Percentiles rank a stretch among this genome's conserved stretches.
phyloP scores from a whole-genome alignment of 2,888 invertebrate species.

The Chymomyza amoena region DNA sequence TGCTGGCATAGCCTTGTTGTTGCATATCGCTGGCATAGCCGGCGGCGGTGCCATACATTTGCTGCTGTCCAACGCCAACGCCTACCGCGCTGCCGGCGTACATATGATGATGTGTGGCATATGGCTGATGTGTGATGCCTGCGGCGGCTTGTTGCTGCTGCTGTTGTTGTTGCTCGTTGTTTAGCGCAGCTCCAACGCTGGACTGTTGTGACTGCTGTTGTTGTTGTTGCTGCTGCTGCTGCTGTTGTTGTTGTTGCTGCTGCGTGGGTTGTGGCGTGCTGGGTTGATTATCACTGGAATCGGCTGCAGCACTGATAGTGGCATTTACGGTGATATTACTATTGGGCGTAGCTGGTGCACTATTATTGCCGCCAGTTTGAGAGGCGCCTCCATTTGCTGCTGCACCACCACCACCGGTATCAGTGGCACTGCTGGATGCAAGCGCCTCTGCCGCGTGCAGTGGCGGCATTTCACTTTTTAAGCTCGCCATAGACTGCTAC shows the following conservation, averaged over 20 bases:
- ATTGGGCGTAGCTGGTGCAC: conserved; percentile 54
- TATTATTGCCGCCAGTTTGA: conserved; percentile 26
- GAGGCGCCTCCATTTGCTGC: conserved; percentile 7
- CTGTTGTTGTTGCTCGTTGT: conserved; percentile 1
- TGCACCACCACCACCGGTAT: conserved; percentile 6
- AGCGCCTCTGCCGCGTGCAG: conserved; percentile 74
- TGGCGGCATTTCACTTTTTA: conserved; percentile 76
- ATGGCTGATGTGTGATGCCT: conserved; percentile 70
- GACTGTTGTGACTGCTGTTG: conserved; percentile 29
- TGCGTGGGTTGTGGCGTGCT: conserved; percentile 76
- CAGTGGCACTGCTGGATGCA: conserved; percentile 31
- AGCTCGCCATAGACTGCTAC: conserved; percentile 72
- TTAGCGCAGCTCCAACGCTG: conserved; percentile 62
- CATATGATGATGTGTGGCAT: conserved; percentile 62
- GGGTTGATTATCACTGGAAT: conserved; percentile 84
- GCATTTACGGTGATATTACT: conserved; percentile 32
- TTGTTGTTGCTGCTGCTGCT: conserved; percentile 72
- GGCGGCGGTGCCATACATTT: conserved; percentile 48
- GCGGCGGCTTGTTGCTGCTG: conserved; percentile 77
- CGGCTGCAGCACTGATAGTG: conserved; percentile 85
- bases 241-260: conserved; percentile 80
- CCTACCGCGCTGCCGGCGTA: conserved; percentile 31
- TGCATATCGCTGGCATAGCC: conserved; percentile 58
- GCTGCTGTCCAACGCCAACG: conserved; percentile 75
- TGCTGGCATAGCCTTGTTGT: conserved; percentile 52